phyloP scores from a whole-genome alignment of 2,888 invertebrate genomes.

The Ctenicera cuprea region DNA sequence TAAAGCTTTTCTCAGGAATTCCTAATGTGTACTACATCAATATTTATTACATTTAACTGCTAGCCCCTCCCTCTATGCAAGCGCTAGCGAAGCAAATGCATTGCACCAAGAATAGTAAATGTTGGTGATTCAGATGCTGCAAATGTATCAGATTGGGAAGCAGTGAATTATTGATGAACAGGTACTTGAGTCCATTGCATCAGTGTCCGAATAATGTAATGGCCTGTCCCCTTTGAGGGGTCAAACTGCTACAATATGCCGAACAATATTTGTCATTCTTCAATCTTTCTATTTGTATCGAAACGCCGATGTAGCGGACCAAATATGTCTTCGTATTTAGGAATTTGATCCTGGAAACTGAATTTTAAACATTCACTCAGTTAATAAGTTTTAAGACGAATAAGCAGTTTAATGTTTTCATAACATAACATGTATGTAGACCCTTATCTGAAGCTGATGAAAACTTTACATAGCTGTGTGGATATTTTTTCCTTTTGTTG shows the following conservation, averaged over 20 bases:
- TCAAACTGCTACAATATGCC: slow-evolving; percentile 62
- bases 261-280: slow-evolving; percentile 68
- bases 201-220: slow-evolving; percentile 63
- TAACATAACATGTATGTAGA: too few species aligned
- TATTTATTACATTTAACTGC: slow-evolving; percentile 44
- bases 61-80: slow-evolving; percentile 38
- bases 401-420: too few species aligned
- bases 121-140: slow-evolving; percentile 67
- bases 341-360: not conserved
- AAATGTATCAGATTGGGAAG: slow-evolving; percentile 68
- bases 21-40: slow-evolving; percentile 37
- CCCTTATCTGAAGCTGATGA: too few species aligned
- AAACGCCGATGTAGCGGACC: slow-evolving; percentile 35
- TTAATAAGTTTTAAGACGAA: too few species aligned
- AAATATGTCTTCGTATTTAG: slow-evolving; percentile 21
- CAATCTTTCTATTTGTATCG: slow-evolving; percentile 60
- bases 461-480: too few species aligned
- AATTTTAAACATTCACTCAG: slow-evolving; percentile 1
- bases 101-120: slow-evolving; percentile 44
- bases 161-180: slow-evolving; percentile 71
- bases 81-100: slow-evolving; percentile 36
- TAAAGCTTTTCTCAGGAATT: slow-evolving; percentile 36
- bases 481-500: too few species aligned
- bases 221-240: slow-evolving; percentile 59
- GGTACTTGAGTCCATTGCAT: slow-evolving; percentile 69